Base-by-base conservation (phyloP, 53 echinoderm and acorn worm genomes). In the Astropecten irregularis region DNA sequence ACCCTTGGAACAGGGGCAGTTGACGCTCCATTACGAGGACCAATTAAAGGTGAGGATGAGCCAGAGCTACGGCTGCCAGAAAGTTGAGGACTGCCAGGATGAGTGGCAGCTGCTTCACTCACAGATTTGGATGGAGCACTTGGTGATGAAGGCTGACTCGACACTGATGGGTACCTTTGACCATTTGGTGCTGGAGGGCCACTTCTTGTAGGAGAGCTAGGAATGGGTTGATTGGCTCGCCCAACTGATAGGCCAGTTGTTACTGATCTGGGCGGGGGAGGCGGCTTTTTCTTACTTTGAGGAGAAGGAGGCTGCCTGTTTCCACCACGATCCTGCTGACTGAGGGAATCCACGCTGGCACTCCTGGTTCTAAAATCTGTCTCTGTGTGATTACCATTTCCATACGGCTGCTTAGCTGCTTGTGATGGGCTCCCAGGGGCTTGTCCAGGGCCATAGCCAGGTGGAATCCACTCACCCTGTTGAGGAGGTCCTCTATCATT, bases 241-340 rank as follows among this genome's bases (percentile, higher is more conserved):
- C 42, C 79, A 62, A 9, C 23, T 26, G 79, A 79, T 46, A 79
- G 46, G 15, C 79, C 79, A 48, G 79, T 79, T n/a, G 60, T 32
- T 26, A 62, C 61, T 7, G 79, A 60, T 62, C 79, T 46, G 2
- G 89, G 86, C 48, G 88, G 83, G 51, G 92, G 92, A 15, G 92
- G 89, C 29, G 92, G 89, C 29, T 82, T 82, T 53, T 90, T 86
- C 61, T 86, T 89, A n/a, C 92, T 77, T n/a, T 86, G 73, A 0
- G 89, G 92, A 19, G 89, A 89, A 3, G 91, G 55, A 11, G 84
- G 91, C 23, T 91, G 91, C 68, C 84, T 74, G 57, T 47, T 48
- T 14, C 68, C 59, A 49, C 70, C 70, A 1, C 52, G 76, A 4
- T 35, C 44, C 28, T 62, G 74, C 19, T 70, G 50, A 16, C 49